Evolutionary conservation across 2,888 invertebrate species (phyloP), one percentile per base, ranked within the genome.

Genomic region (Dendrolimus pini): DNA sequence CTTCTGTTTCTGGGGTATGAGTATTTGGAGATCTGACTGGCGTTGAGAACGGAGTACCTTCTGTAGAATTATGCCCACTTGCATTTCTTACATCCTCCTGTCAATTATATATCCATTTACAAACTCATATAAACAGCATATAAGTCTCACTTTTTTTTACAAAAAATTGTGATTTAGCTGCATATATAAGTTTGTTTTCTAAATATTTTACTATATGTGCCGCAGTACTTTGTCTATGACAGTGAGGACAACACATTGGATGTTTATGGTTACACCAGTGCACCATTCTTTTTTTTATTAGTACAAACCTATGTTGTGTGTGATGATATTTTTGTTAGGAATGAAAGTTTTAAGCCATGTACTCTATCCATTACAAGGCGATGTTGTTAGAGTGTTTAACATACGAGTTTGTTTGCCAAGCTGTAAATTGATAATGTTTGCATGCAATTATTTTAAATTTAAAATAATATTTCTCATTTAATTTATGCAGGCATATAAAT

Each of bases 61-160:
- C 89, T 58, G 79, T 72, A 52, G 88, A 84, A 68, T 78, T 82
- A 69, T 82, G 85, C 59, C 75, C 78, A 77, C 84, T 82, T 69
- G 78, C 86, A 83, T 85, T 82, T 79, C 76, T 87, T 75, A 81
- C 72, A 80, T 88, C 89, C 80, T 85, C 89, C 89, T 90, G 89
- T 82, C 77, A 83, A 82, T 78, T 77, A 72, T 74, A 78, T 65
- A 78, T 72, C 69, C 68, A 75, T 71, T 67, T 65, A 76, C 74
- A 77, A 78, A 80, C 78, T 78, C 75, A 78, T 72, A 65, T 70
- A 70, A 75, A 79, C 80, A 75, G 67, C 60, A 61, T 10, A 54
- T 52, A 41, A 54, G 18, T 54, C 53, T 10, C 52, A 3, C 54
- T 2, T 12, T 54, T 53, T 53, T 18, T 52, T 56, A 53, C 52